Base-by-base conservation (phyloP, 2,113 vertebrate species). In the Elanoides forficatus region DNA sequence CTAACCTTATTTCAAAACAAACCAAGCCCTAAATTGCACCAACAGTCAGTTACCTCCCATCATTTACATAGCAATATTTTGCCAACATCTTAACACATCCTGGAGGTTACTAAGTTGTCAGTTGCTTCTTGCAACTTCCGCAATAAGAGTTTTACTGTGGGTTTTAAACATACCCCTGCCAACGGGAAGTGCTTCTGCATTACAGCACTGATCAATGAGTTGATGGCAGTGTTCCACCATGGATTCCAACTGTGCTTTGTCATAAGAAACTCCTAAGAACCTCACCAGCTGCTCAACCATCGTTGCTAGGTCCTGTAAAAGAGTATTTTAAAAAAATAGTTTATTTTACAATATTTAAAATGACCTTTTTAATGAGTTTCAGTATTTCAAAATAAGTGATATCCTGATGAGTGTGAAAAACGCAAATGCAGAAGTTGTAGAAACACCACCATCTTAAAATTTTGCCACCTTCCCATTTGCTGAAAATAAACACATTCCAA, bases 141-240 rank as follows among this genome's bases (percentile, higher is more conserved):
- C 66, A 38, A 2, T 45, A 20, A 16, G 58, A 73, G 60, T 48
- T 89, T 53, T 79, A 70, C 52, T 68, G 72, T 27, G 63, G 56
- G 25, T 80, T 93, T 95, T 52, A 25, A 62, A 94, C 98, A 2
- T 98, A 99, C 99, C 99, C 96, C 99, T 98, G 97, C 99, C 99
- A 96, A 99, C 98, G 0, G 99, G 98, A 96, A 99, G 98, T 7
- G 99, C 99, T 97, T 99, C 99, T 0, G 99, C 99, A 55, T 99
- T 99, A 96, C 99, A 99, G 97, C 99, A 99, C 96, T 99, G 99
- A 93, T 99, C 99, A 8, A 99, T 99, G 68, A 99, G 99, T 85
- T 99, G 99, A 96, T 99, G 99, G 95, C 99, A 99, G 97, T 99
- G 99, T 94, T 99, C 99, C 52, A 98, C 98, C 98, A 99, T 98